Percentiles rank a stretch among this genome's conserved stretches.
Conservation (phyloP, 2,888 invertebrate species). For the Chrysodeixis includens region DNA sequence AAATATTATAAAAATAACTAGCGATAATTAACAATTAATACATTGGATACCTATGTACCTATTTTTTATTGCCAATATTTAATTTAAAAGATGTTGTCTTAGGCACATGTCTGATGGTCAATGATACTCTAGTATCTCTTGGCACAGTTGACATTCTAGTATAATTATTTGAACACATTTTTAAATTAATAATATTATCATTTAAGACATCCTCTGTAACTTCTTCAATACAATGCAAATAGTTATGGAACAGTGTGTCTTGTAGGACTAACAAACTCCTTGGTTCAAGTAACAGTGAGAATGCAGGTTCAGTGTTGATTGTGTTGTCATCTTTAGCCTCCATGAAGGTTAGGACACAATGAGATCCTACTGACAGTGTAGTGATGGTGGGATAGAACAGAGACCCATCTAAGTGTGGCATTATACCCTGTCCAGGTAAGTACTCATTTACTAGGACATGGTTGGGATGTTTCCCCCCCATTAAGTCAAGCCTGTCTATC, state of each 20-base stretch:
- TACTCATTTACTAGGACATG: conserved; percentile 99
- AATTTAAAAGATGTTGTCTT: conserved; percentile 94
- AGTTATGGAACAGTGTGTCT: conserved; percentile 94
- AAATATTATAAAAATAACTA: background rate
- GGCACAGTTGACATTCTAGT: conserved; percentile 87
- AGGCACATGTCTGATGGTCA: conserved; percentile 98
- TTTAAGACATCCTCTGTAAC: conserved; percentile 90
- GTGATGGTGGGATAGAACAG: conserved; percentile 97
- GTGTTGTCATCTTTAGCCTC: conserved; percentile 81
- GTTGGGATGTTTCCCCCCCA: conserved; percentile 94
- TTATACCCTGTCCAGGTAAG: conserved; percentile 97
- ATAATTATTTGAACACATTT: conserved; percentile 89
- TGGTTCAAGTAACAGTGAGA: conserved; percentile 95
- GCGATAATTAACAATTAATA: background rate
- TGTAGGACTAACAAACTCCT: conserved; percentile 96
- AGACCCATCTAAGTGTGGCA: conserved; percentile 99
- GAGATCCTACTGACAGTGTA: conserved; percentile 97
- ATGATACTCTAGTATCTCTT: conserved; percentile 93
- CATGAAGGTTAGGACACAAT: conserved; percentile 96
- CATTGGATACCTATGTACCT: conserved; percentile 29
- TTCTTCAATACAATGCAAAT: conserved; percentile 96
- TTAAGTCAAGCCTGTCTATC: conserved; percentile 91
- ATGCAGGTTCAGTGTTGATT: conserved; percentile 79
- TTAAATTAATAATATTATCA: conserved; percentile 90
- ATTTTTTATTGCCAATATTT: conserved; percentile 87